Conservation (phyloP, 2,113 vertebrate genomes). For the Anseranas semipalmata region DNA sequence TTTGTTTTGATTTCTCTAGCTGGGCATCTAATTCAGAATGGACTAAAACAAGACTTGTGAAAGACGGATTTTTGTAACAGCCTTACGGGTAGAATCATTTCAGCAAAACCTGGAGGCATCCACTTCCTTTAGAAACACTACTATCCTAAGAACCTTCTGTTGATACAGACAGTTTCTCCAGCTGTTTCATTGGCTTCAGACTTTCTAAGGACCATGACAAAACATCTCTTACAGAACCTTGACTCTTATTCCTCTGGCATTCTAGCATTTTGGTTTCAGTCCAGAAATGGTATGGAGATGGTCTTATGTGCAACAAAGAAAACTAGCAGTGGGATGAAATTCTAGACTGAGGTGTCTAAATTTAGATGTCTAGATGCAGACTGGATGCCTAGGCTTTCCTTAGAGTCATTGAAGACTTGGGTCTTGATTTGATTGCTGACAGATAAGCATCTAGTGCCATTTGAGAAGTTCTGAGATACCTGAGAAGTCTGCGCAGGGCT, state of each 20-base stretch:
- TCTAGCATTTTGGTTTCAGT: not conserved
- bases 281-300: not conserved
- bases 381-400: not conserved
- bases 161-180: not conserved
- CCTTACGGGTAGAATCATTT: not conserved
- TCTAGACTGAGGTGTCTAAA: not conserved
- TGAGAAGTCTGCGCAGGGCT: not conserved
- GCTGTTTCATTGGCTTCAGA: not conserved
- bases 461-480: not conserved
- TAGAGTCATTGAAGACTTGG: not conserved
- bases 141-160: not conserved
- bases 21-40: not conserved
- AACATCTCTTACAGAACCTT: not conserved
- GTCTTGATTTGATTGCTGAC: not conserved
- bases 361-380: not conserved
- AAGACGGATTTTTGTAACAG: not conserved
- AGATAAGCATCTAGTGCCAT: fast-evolving
- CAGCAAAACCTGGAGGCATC: not conserved
- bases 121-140: not conserved
- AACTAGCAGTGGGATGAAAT: not conserved
- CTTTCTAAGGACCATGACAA: not conserved
- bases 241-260: not conserved
- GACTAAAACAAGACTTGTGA: not conserved
- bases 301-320: not conserved
- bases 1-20: not conserved